Evolutionary conservation across 2,113 vertebrate species (phyloP).

Genomic region (Tragelaphus imberbis): DNA sequence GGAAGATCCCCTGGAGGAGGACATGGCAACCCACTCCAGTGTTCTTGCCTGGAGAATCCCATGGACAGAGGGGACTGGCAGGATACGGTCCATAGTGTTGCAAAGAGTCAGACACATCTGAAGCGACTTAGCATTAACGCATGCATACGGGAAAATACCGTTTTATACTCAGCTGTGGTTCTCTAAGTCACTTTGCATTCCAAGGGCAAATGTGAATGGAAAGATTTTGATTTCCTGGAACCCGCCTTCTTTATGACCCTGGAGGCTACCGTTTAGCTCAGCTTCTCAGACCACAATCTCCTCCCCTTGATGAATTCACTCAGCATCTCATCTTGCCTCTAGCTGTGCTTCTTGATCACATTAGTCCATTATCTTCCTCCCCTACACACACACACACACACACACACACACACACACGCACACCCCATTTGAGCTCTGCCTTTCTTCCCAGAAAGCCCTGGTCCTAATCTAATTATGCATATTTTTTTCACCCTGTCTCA

Average conservation of each 20-base stretch:
- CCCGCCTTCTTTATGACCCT: background rate
- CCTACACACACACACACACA: background rate
- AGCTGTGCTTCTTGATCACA: background rate
- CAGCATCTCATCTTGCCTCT: background rate
- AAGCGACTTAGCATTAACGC: rapidly evolving
- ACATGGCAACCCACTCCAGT: background rate
- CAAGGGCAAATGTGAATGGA: background rate
- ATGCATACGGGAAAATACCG: background rate
- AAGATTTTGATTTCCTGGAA: background rate
- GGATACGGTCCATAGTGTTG: background rate
- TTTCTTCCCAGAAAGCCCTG: background rate
- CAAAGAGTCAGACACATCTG: background rate
- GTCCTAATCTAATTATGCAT: background rate
- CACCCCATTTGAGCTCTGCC: background rate
- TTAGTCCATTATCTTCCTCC: background rate
- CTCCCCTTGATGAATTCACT: background rate
- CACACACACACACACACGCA: background rate
- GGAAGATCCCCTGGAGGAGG: background rate
- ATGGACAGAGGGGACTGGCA: background rate
- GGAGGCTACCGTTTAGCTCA: background rate
- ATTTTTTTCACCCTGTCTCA: background rate
- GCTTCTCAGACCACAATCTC: background rate
- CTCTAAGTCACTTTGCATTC: background rate
- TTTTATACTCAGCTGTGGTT: background rate
- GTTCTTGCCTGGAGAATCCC: background rate